Base-by-base conservation (phyloP, 2,113 vertebrate species). In the Philantomba maxwellii region DNA sequence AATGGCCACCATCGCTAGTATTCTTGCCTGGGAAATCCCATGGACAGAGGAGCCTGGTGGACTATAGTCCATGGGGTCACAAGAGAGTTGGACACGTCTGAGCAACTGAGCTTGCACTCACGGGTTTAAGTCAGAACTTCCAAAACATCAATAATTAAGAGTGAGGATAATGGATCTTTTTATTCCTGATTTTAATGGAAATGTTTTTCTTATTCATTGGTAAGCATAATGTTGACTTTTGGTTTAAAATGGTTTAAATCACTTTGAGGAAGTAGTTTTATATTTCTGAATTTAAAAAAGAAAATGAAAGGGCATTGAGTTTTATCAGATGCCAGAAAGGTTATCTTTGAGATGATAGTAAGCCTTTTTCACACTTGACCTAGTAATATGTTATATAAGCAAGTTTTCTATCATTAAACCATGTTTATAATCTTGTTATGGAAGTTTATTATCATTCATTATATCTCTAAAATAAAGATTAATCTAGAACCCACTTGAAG, bases 181-280 rank as follows among this genome's bases (percentile, higher is more conserved):
- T 87, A 92, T 43, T 47, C 51, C 51, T 92, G 36, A 89, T 66
- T 87, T 85, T 93, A 85, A 57, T 84, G 47, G 85, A 93, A 84
- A 57, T 89, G 47, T 26, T 64, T 78, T 89, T 64, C 23, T 1
- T 93, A 33, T 78, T 89, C 66, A 89, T 36, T 89, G 36, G 19
- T 33, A 78, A 78, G 19, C 89, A n/a, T 64, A 14, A 47, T 93
- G 14, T 33, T 82, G 85, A 15, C 55, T 93, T 88, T 84, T 88
- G 62, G 23, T 80, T 83, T 95, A 86, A 78, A 91, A 47, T 91
- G 64, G 58, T 80, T 80, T 80, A 75, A 83, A 62, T 75, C 51
- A 85, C 80, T 85, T 85, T 78, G 66, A 96, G 47, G 55, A 93
- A 89, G 49, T 89, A 80, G 57, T 85, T 95, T 89, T 66, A 49